Conservation (phyloP, 2,113 vertebrate genomes). For the Pelusios castaneus region DNA sequence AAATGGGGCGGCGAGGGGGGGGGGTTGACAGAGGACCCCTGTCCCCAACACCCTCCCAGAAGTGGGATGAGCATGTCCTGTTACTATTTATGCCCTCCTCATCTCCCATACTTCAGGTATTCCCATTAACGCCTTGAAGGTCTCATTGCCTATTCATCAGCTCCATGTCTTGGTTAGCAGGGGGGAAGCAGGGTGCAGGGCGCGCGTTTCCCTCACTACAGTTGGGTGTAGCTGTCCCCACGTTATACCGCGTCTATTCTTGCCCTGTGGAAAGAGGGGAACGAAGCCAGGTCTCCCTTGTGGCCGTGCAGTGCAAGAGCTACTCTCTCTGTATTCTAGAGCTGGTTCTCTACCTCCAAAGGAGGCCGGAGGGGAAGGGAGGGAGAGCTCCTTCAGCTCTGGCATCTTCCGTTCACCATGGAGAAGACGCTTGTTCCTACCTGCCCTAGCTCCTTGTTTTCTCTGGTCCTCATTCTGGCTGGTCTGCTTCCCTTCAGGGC, state of each 20-base stretch:
- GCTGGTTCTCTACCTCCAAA: background rate
- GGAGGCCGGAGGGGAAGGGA: background rate
- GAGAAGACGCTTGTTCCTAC: background rate
- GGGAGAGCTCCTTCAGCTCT: background rate
- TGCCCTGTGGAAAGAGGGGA: background rate
- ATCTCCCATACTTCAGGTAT: background rate
- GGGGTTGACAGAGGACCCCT: too few species aligned
- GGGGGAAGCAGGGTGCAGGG: too few species aligned
- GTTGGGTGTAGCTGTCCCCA: background rate
- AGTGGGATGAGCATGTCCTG: background rate
- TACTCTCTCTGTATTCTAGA: fast-evolving
- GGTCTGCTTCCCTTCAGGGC: constrained; percentile 67
- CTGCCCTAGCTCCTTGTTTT: background rate
- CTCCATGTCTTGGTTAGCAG: background rate
- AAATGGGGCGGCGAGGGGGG: background rate
- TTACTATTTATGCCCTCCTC: background rate
- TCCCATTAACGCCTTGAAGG: background rate
- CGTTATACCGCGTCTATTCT: background rate
- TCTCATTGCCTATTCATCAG: background rate
- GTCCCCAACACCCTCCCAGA: fast-evolving
- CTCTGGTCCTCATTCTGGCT: background rate
- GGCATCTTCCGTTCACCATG: background rate
- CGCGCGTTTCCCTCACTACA: background rate
- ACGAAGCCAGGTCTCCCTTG: background rate
- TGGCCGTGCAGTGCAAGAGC: background rate